phyloP scores from a whole-genome alignment of 2,113 vertebrate genomes.

The Centropus bengalensis region DNA sequence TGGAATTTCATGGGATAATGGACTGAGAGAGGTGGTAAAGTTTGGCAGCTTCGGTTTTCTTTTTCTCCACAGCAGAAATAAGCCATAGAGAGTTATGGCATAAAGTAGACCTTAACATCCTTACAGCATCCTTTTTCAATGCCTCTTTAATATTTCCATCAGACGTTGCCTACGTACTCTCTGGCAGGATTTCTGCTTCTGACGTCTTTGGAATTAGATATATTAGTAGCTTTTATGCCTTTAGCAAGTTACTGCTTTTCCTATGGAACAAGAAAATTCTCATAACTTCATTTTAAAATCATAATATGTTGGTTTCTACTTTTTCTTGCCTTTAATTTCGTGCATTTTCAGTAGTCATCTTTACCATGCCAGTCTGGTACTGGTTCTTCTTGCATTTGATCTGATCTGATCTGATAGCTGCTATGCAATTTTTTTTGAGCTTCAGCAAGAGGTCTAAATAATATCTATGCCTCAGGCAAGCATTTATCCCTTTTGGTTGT shows the following conservation, averaged over 20 bases:
- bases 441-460: neutral
- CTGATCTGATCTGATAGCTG: neutral
- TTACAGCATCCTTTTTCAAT: neutral
- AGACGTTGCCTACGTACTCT: neutral
- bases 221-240: neutral
- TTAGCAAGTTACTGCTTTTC: neutral
- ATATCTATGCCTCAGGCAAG: neutral
- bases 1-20: constrained; percentile 35
- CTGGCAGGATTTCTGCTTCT: neutral
- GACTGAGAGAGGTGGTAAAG: neutral
- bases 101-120: neutral
- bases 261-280: neutral
- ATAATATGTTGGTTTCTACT: neutral
- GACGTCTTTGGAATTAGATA: neutral
- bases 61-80: constrained; percentile 12
- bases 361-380: neutral
- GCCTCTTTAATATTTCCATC: neutral
- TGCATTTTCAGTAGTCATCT: neutral
- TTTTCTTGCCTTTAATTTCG: neutral
- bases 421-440: neutral
- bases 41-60: neutral
- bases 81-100: neutral
- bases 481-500: neutral
- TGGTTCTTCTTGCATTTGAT: neutral
- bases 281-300: neutral